A percentile compares a stretch with the other conserved stretches of the same genome.
These are phyloP conservation scores for Zaprionus lachaisei DNA, from an alignment of 1,140 invertebrate genomes.

Conservation along the genomic window DNA sequence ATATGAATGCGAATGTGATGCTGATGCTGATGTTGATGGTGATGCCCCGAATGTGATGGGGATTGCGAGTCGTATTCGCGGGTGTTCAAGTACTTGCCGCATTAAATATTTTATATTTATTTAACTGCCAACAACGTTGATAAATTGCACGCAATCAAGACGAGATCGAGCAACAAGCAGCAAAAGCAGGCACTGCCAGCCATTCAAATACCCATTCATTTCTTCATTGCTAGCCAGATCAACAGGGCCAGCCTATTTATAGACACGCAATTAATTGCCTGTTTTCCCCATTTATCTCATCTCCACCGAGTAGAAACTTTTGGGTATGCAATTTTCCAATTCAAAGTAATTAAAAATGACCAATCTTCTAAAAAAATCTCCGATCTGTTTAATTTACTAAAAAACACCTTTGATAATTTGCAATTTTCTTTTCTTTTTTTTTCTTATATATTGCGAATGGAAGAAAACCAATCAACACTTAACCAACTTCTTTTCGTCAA, in stretches of 20 bases:
- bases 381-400: neutral
- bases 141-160: neutral
- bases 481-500: neutral
- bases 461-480: neutral
- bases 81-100: slow-evolving; percentile 23
- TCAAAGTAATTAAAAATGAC: neutral
- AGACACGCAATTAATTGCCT: neutral
- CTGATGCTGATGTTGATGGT: slow-evolving; percentile 3
- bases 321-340: neutral
- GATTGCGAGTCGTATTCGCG: slow-evolving; percentile 10
- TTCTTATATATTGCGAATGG: neutral
- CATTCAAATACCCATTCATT: neutral
- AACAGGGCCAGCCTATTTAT: neutral
- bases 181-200: neutral
- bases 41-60: slow-evolving; percentile 13
- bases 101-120: slow-evolving; percentile 38
- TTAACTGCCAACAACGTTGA: slow-evolving; percentile 14
- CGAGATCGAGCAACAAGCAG: neutral
- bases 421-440: neutral
- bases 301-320: neutral
- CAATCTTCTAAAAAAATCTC: neutral
- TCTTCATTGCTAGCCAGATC: neutral
- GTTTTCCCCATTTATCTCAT: neutral
- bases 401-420: neutral
- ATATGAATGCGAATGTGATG: slow-evolving; percentile 27